Percentiles rank a stretch among this genome's conserved stretches.
These are phyloP conservation scores for Aphelocoma californica DNA, from an alignment of 2,797 vertebrate genomes.

Conservation along the genomic window DNA sequence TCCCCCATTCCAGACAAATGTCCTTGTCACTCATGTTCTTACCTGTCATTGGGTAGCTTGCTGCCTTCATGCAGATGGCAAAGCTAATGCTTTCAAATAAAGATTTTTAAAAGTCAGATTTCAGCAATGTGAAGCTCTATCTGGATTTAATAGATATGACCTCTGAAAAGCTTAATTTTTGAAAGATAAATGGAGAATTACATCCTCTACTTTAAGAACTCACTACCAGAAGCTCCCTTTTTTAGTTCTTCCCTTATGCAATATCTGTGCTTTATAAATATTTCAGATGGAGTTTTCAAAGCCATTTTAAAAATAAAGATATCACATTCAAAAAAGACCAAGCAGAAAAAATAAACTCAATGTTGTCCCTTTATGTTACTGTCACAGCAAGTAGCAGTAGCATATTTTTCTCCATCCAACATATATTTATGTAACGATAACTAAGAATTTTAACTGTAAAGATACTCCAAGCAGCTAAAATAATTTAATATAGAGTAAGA, in stretches of 20 bases:
- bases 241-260: neutral
- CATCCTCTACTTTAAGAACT: neutral
- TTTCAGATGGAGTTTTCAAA: slow-evolving; percentile 19
- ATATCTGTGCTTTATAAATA: slow-evolving; percentile 37
- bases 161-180: neutral
- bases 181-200: neutral
- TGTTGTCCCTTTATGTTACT: neutral
- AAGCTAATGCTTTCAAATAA: neutral
- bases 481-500: neutral
- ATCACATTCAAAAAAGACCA: neutral
- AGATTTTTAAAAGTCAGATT: neutral
- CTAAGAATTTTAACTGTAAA: neutral
- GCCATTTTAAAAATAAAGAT: slow-evolving; percentile 13
- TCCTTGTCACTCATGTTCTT: neutral
- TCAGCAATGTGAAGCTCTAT: neutral
- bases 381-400: neutral
- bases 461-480: neutral
- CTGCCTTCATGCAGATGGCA: neutral
- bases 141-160: neutral
- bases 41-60: neutral
- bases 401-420: neutral
- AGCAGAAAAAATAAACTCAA: neutral
- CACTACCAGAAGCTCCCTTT: neutral
- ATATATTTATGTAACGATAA: neutral
- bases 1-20: neutral